Evolutionary conservation across 2,888 invertebrate genomes (phyloP).

Genomic region (Bembecia ichneumoniformis): DNA sequence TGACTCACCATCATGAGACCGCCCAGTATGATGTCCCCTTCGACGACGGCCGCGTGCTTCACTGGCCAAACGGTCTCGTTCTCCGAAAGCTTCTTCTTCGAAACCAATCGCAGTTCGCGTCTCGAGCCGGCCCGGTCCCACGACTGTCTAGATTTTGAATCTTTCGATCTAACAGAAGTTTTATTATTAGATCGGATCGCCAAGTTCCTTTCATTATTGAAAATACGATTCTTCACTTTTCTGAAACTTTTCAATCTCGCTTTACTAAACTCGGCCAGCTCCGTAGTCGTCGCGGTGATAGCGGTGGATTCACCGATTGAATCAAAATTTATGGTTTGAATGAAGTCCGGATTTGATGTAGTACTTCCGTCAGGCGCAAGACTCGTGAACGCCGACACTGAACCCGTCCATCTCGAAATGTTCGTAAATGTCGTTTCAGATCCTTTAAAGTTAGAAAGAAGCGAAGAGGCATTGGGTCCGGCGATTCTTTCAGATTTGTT

Average conservation of each 20-base stretch:
- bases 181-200: slow-evolving; percentile 4
- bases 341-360: not conserved
- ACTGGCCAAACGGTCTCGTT: slow-evolving; percentile 76
- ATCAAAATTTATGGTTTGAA: not conserved
- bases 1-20: slow-evolving; percentile 86
- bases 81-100: slow-evolving; percentile 27
- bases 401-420: not conserved
- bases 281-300: not conserved
- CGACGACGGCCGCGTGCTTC: slow-evolving; percentile 84
- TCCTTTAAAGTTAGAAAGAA: slow-evolving; percentile 12
- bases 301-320: not conserved
- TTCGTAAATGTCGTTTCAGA: not conserved
- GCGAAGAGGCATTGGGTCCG: slow-evolving; percentile 28
- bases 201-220: not conserved
- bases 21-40: slow-evolving; percentile 87
- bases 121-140: slow-evolving; percentile 8
- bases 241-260: not conserved
- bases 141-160: slow-evolving; percentile 14
- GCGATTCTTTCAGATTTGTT: slow-evolving; percentile 12
- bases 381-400: not conserved
- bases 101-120: slow-evolving; percentile 14
- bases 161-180: not conserved
- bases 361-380: not conserved
- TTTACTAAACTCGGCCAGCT: not conserved
- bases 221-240: not conserved